These are phyloP conservation scores for Cyprinella venusta DNA, from an alignment of 2,797 vertebrate species.

Conservation along the genomic window DNA sequence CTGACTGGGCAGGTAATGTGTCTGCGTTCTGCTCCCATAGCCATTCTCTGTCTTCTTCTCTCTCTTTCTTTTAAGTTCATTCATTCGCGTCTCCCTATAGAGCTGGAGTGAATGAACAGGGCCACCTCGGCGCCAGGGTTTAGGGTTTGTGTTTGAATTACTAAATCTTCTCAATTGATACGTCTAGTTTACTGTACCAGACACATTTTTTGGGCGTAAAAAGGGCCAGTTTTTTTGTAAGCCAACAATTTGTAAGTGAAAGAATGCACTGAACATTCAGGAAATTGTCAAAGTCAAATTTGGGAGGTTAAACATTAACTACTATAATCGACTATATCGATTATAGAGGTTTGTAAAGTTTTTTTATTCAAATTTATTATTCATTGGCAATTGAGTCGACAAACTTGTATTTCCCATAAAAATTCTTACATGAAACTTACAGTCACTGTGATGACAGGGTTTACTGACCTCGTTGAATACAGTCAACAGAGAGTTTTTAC, in stretches of 20 bases:
- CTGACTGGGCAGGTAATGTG: slow-evolving; percentile 46
- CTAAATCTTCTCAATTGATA: not conserved
- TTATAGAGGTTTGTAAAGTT: not conserved
- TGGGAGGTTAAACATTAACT: too few relatives aligned
- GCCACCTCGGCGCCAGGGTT: not conserved
- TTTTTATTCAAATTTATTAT: not conserved
- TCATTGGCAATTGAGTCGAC: not conserved
- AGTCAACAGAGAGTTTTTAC: not conserved
- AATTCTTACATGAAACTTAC: not conserved
- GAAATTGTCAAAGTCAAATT: not conserved
- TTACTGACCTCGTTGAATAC: not conserved
- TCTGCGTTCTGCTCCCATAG: not conserved
- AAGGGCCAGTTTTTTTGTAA: too few relatives aligned
- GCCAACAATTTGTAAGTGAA: not conserved
- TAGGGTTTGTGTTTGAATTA: slow-evolving; percentile 1
- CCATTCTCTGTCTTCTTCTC: not conserved
- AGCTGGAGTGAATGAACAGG: slow-evolving; percentile 19
- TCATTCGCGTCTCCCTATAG: not conserved
- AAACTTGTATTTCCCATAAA: not conserved
- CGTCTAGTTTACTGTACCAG: not conserved
- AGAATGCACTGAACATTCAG: not conserved
- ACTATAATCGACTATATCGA: not conserved
- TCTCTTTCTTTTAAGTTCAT: slow-evolving; percentile 21
- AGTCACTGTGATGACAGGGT: not conserved
- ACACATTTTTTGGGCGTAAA: not conserved